Evolutionary conservation across 2,888 invertebrate species (phyloP).

Genomic region (Acholoe squamosa): DNA sequence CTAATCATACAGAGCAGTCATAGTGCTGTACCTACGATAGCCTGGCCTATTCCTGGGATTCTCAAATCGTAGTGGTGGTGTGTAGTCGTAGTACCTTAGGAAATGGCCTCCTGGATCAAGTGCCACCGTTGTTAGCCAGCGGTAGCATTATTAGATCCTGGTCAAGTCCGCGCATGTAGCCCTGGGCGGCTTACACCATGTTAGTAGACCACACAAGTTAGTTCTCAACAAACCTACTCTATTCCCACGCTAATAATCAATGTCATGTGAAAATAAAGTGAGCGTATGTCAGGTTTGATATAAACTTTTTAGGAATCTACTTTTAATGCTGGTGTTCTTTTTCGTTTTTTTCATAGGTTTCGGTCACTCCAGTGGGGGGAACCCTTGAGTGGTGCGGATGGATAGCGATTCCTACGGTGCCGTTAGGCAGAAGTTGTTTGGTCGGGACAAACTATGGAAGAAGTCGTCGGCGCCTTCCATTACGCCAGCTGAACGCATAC

Average conservation of each 20-base stretch:
- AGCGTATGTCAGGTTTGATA: neutral
- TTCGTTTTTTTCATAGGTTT: neutral
- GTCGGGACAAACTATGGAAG: slow-evolving; percentile 11
- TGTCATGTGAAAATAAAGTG: neutral
- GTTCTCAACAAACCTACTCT: neutral
- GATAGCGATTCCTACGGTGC: neutral
- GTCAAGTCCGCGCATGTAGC: neutral
- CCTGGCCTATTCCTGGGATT: too few relatives aligned
- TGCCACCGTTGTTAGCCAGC: slow-evolving; percentile 10
- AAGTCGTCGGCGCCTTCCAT: neutral
- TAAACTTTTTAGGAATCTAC: neutral
- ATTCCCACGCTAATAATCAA: neutral
- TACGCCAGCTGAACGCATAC: neutral
- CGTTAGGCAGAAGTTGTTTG: neutral
- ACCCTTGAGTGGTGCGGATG: slow-evolving; percentile 19
- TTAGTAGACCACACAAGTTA: neutral
- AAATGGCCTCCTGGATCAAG: slow-evolving; percentile 3
- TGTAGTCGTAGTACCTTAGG: too few relatives aligned
- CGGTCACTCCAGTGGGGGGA: neutral
- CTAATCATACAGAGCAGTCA: too few relatives aligned
- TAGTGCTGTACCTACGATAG: too few relatives aligned
- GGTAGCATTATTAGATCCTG: neutral
- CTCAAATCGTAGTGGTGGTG: too few relatives aligned
- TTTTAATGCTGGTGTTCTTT: neutral
- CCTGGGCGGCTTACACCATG: neutral